Percentiles rank a stretch among this genome's conserved stretches.
Conservation (phyloP, 2,888 invertebrate genomes). For the Sesia bembeciformis region DNA sequence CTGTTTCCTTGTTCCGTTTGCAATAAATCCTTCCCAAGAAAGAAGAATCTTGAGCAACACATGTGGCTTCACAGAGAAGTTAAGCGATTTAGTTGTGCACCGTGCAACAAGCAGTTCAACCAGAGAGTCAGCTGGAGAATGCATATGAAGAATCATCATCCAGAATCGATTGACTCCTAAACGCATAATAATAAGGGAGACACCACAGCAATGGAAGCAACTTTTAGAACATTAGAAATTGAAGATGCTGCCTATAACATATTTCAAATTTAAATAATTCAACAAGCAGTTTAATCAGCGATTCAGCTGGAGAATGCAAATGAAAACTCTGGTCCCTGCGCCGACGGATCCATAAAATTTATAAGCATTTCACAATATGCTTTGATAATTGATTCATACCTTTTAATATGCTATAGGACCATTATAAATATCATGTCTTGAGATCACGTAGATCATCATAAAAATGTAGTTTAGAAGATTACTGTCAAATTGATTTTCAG, state of each 20-base stretch:
- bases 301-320: conserved; percentile 60
- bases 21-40: conserved; percentile 50
- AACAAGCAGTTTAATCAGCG: conserved; percentile 58
- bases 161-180: conserved; percentile 7
- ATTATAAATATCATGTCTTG: too few species aligned
- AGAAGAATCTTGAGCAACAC: conserved; percentile 54
- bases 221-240: too few species aligned
- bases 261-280: conserved; percentile 8
- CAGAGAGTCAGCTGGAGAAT: conserved; percentile 60
- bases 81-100: conserved; percentile 50
- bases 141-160: conserved; percentile 58
- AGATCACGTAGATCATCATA: too few species aligned
- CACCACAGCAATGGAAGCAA: too few species aligned
- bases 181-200: too few species aligned
- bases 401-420: too few species aligned
- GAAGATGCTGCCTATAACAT: too few species aligned
- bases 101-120: conserved; percentile 57
- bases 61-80: conserved; percentile 61
- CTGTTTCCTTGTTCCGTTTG: conserved; percentile 65
- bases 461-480: too few species aligned
- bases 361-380: too few species aligned
- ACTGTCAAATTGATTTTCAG: too few species aligned
- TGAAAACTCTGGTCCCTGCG: conserved; percentile 50
- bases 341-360: too few species aligned
- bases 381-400: too few species aligned